Conservation (phyloP, 2,113 vertebrate genomes). For the Erpornis zantholeuca region DNA sequence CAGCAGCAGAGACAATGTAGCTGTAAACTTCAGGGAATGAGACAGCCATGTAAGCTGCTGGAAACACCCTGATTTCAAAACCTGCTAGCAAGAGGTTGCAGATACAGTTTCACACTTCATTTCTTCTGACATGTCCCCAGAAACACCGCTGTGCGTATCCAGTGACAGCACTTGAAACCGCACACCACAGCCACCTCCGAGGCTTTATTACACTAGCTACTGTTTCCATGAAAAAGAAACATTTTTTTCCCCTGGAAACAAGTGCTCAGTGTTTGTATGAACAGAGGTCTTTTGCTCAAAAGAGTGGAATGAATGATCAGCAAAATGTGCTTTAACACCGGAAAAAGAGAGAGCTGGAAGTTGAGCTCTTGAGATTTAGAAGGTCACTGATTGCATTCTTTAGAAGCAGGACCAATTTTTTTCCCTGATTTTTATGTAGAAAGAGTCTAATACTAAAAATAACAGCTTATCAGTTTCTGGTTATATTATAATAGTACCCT, state of each 20-base stretch:
- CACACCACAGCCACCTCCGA: background rate
- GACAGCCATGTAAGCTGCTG: background rate
- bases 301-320: constrained; percentile 1
- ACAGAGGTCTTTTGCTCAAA: background rate
- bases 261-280: background rate
- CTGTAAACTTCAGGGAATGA: background rate
- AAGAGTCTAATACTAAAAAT: background rate
- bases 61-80: constrained; percentile 2
- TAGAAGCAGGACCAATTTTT: background rate
- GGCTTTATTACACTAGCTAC: background rate
- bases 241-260: background rate
- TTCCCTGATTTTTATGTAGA: background rate
- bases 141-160: background rate
- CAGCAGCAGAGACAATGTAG: background rate
- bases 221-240: background rate
- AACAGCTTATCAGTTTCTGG: background rate
- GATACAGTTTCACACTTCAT: constrained; percentile 36
- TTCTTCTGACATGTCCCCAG: constrained; percentile 38
- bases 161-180: background rate
- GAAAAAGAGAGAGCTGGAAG: background rate
- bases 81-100: constrained; percentile 28
- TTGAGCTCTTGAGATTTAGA: background rate
- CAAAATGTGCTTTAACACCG: background rate
- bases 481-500: background rate
- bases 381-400: background rate